Evolutionary conservation across 2,113 vertebrate species (phyloP), one percentile per base, ranked within the genome.

Genomic region (Trinectes maculatus): DNA sequence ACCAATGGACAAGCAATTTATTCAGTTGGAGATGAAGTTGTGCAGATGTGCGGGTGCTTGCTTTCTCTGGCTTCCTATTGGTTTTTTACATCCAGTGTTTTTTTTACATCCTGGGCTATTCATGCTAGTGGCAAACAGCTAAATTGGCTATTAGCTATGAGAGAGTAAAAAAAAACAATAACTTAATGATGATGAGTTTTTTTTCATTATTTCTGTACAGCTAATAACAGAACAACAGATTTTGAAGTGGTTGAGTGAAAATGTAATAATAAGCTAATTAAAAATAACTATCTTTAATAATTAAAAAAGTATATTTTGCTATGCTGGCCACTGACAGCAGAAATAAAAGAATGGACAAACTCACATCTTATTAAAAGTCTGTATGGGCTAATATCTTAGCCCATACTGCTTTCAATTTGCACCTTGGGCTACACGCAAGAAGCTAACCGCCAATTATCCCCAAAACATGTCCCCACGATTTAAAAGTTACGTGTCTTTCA

Each of bases 1-100:
- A 58, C 57, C 37, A 37, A 15, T 25, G 70, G 70, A 75, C 66
- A 43, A 71, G 76, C 52, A 71, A 73, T 85, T 74, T 79, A 52
- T 76, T 73, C 31, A 68, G 47, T 39, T 33, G 60, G 18, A 71
- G 56, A 76, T 84, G 79, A 66, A 68, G 46, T 40, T 34, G 29
- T 40, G 28, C 21, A 42, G 80, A 69, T 43, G 39, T 60, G 54
- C 69, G 48, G 29, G 52, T 56, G 53, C 55, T 72, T 19, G 8
- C 15, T 44, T 59, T 74, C 9, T 52, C 15, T 1, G 3, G 15
- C 37, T 15, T 49, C 34, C 39, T 28, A 28, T 66, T 25, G 47
- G 62, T 9, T 16, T 34, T 47, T 55, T 52, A 13, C 29, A 60
- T 52, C 28, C 10, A 33, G 18, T 51, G 29, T 28, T 60, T 43